These are phyloP conservation scores for Zootoca vivipara DNA, from an alignment of 2,113 vertebrate species.

Conservation along the genomic window DNA sequence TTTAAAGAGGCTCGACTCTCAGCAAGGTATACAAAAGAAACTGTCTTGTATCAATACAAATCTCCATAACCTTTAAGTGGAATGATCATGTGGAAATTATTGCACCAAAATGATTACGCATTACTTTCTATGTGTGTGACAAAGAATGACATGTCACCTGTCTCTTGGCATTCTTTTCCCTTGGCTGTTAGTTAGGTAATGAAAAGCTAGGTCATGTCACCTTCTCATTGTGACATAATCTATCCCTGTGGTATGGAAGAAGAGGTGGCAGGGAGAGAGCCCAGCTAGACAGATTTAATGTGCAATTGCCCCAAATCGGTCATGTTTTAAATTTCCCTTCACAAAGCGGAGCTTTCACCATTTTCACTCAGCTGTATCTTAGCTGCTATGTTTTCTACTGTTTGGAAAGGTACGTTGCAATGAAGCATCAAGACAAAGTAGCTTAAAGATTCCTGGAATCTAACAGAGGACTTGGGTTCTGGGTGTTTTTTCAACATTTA, in stretches of 20 bases:
- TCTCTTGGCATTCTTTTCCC: conserved; percentile 10
- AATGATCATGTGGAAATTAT: conserved; percentile 33
- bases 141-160: conserved; percentile 27
- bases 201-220: conserved; percentile 53
- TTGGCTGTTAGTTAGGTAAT: conserved; percentile 24
- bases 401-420: neutral
- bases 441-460: neutral
- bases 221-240: conserved; percentile 20
- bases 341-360: neutral
- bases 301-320: neutral
- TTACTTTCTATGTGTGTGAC: conserved; percentile 33
- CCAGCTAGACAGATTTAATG: neutral
- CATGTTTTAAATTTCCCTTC: neutral
- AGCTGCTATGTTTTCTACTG: conserved; percentile 17
- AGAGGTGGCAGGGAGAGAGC: neutral
- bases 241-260: conserved; percentile 37
- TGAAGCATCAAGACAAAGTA: neutral
- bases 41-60: conserved; percentile 67
- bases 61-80: conserved; percentile 55
- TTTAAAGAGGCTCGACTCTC: conserved; percentile 67
- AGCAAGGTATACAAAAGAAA: conserved; percentile 63
- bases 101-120: conserved; percentile 38
- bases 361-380: neutral
- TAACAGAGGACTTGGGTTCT: neutral
- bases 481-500: neutral